Evolutionary conservation across 1,140 invertebrate genomes (phyloP), one percentile per base, ranked within the genome.

Genomic region (Diorhabda carinulata): DNA sequence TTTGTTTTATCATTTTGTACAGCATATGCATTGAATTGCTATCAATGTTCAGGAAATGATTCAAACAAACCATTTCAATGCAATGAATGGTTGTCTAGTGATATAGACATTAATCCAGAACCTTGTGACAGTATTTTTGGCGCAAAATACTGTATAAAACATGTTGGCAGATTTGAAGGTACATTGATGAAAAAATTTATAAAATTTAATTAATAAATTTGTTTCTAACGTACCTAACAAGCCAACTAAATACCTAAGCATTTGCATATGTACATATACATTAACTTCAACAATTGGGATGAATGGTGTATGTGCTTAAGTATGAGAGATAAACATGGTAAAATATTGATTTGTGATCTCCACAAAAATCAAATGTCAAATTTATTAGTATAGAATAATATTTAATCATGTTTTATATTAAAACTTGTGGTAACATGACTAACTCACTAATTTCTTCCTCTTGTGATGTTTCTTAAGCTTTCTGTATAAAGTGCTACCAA

Each of bases 111-210:
- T 74, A 77, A 86, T 72, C 89, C 91, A 43, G 82, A 86, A 64
- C 83, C 90, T 57, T 98, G 96, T 78, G 86, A 89, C 73, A 83
- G 86, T 73, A 91, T 98, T 71, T 91, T 92, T 78, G 88, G 89
- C 74, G 93, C 94, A 5, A 86, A 90, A 74, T 98, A 91, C 83
- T 98, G 96, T 82, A 89, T 98, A 70, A 98, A 98, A 87, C 92
- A 95, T 75, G 92, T 93, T 68, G 96, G 96, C 67, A 87, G 97
- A 77, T 97, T 90, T 80, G 94, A 96, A 91, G 96, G 95, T 96
- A 86, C 59, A 82, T 25, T 8, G 47, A 6, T 52, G n/a, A n/a
- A 52, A 52, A 52, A n/a, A 25, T 25, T 25, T 25, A 25, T 25
- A 25, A 25, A 25, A 25, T 25, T 25, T 25, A 25, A 25, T 25